These are phyloP conservation scores for Bombus confusus DNA, from an alignment of 1,140 invertebrate species.

Conservation along the genomic window DNA sequence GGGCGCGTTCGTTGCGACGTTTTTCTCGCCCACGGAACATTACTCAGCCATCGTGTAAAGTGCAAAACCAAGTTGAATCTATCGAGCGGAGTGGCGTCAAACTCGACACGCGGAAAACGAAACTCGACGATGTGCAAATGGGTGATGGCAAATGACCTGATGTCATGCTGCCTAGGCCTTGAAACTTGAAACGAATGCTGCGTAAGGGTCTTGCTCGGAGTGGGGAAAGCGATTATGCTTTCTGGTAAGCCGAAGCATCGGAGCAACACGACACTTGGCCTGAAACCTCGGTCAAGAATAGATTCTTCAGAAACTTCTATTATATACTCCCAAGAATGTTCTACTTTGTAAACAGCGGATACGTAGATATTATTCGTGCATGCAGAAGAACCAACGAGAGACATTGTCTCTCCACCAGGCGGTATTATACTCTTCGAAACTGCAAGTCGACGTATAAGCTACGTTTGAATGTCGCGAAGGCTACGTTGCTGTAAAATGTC, in stretches of 20 bases:
- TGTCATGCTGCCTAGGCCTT: slow-evolving; percentile 32
- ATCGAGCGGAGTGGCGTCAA: neutral
- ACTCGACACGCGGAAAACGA: no score
- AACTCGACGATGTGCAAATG: no score
- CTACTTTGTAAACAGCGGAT: neutral
- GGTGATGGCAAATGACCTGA: neutral
- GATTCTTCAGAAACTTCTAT: neutral
- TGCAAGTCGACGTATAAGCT: no score
- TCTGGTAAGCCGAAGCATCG: neutral
- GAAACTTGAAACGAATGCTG: neutral
- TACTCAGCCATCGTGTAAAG: neutral
- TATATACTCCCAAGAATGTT: neutral
- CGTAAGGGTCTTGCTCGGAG: neutral
- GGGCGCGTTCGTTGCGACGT: neutral
- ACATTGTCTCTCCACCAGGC: no score
- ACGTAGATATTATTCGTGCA: neutral
- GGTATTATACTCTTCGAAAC: no score
- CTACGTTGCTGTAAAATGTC: neutral
- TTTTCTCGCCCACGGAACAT: neutral
- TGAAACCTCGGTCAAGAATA: neutral
- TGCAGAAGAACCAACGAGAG: no score
- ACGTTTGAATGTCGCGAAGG: neutral
- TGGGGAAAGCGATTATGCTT: slow-evolving; percentile 18
- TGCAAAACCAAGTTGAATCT: neutral
- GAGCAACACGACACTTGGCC: neutral